Evolutionary conservation across 2,797 vertebrate species (phyloP).

Genomic region (Manis pentadactyla): DNA sequence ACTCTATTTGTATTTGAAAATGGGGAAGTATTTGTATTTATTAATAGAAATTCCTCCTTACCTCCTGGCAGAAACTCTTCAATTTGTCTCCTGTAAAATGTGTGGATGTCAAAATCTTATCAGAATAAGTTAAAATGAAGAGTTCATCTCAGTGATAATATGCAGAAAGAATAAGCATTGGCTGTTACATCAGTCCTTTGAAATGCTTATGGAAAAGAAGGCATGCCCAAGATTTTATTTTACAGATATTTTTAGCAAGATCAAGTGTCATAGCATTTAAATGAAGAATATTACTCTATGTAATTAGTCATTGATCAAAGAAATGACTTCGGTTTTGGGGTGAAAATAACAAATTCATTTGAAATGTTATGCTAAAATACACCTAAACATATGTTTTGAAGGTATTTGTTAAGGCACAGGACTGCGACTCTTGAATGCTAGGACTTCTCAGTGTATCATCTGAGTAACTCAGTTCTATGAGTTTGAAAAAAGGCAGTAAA

Average conservation of each 20-base stretch:
- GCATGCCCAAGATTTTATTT: background rate
- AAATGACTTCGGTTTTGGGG: slow-evolving; percentile 6
- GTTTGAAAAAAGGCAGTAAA: background rate
- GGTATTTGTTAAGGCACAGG: background rate
- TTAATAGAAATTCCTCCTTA: slow-evolving; percentile 73
- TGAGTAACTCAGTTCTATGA: background rate
- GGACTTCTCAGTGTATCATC: background rate
- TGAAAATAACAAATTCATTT: slow-evolving; percentile 43
- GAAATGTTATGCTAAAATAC: slow-evolving; percentile 8
- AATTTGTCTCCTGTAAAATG: slow-evolving; percentile 72
- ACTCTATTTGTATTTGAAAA: slow-evolving; percentile 77
- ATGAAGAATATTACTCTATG: slow-evolving; percentile 66
- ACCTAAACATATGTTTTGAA: background rate
- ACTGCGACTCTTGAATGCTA: background rate
- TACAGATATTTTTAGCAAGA: slow-evolving; percentile 63
- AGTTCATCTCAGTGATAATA: slow-evolving; percentile 84
- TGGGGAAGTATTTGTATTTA: slow-evolving; percentile 18
- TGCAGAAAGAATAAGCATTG: slow-evolving; percentile 66
- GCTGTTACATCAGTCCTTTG: slow-evolving; percentile 74
- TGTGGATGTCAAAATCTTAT: slow-evolving; percentile 81
- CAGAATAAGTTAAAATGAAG: slow-evolving; percentile 78
- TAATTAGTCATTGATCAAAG: slow-evolving; percentile 71
- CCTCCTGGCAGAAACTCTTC: slow-evolving; percentile 79
- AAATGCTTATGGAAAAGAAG: slow-evolving; percentile 75
- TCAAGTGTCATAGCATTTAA: slow-evolving; percentile 74